Base-by-base conservation (phyloP, 1,140 invertebrate genomes). In the Pinna nobilis region DNA sequence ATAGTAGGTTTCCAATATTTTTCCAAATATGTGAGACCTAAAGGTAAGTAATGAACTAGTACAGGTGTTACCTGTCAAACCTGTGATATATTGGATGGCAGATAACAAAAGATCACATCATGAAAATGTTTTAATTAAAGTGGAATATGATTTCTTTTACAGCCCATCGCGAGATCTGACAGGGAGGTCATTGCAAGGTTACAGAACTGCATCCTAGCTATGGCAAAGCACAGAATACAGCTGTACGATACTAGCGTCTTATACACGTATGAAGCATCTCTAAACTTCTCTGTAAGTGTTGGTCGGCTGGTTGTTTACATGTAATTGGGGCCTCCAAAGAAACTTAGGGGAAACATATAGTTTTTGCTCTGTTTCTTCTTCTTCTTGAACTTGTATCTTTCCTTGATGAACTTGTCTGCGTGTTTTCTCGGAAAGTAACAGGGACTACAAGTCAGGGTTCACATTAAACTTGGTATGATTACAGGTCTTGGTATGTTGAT, bases 181-280 rank as follows among this genome's bases (percentile, higher is more conserved):
- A 91, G 97, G 71, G 93, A 96, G 88, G 92, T 93, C 28, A 96
- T 99, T 82, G 93, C 94, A 0, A 91, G 98, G 68, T 86, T 98
- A 3, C 92, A 95, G 50, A 98, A 98, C 87, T 98, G 96, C 85
- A 94, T 99, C 69, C 86, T 95, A 39, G 93, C 95, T 3, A 89
- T 99, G 32, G 93, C 95, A 2, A 92, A 94, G 30, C 94, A 94
- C 68, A 94, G 95, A 81, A 94, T 99, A 86, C 93, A 96, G 89
- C 88, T 99, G 3, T 97, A 94, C 84, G 97, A 98, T 83, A 98
- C 96, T 1, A 97, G 94, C 82, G 95, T 99, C 25, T 91, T 94
- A 57, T 96, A 95, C 86, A 96, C 96, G 1, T 98, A 94, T 88
- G 96, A 99, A 82, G 94, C 95, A 80, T 97, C 96, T 20, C 84